Base-by-base conservation (phyloP, 35 echinoderm and acorn worm species). In the Amphiura filiformis region DNA sequence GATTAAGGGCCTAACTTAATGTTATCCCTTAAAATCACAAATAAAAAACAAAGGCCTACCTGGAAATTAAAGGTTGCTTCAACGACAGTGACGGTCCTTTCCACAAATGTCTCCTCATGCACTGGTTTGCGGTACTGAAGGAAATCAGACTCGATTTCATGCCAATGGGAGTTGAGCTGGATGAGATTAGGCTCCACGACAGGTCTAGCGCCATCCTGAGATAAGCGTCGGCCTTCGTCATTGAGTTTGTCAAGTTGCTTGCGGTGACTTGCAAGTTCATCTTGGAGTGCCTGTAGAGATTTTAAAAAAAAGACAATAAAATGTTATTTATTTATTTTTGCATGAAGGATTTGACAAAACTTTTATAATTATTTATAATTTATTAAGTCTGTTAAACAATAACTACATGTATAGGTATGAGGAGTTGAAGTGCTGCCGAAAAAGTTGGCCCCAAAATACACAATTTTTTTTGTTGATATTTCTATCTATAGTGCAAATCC, bases 81-180 rank as follows among this genome's bases (percentile, higher is more conserved):
- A 4, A 92, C 90, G 23, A 89, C 90, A 31, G 78, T 84, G 0
- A 94, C 93, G 0, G 96, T 87, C 56, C 94, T 82, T 77, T 98
- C 96, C 0, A 94, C 56, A 36, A 98, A 86, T 30, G 92, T 82
- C 15, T 94, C 96, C 86, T 94, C 92, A 7, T 64, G 31, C n/a
- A 98, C 92, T 32, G 96, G 96, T 37, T 87, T 80, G 88, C 84
- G 84, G 87, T 91, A 47, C 17, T 47, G 4, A 47, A 47, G 39
- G 81, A 99, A 99, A 12, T 81, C 82, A 17, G 89, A 84, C 88
- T 99, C 93, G 13, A 99, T 87, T 20, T 99, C 87, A 11, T 64
- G 82, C 92, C 93, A 94, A 36, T 88, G 76, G 0, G 86, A 57
- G 86, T 84, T 94, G 35, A 94, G 64, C 40, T 88, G 85, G 31